phyloP scores from a whole-genome alignment of 2,113 vertebrate species.

The Trogon melanurus region DNA sequence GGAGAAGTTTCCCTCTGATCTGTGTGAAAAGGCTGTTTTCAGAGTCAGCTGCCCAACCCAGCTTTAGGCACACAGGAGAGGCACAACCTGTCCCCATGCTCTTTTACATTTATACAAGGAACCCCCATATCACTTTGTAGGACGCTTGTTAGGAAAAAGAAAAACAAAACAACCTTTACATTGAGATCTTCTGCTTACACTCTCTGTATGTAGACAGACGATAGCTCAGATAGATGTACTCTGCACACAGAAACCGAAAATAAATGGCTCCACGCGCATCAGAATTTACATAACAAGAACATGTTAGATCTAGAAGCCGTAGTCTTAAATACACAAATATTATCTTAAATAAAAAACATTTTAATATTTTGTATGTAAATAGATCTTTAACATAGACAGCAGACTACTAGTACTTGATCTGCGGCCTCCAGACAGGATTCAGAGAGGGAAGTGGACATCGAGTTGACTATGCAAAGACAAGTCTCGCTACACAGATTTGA shows the following conservation, averaged over 20 bases:
- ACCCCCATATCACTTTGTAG: background rate
- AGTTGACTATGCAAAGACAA: constrained; percentile 41
- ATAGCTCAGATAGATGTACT: background rate
- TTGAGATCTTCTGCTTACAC: background rate
- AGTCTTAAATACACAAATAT: constrained; percentile 23
- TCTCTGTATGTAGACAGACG: background rate
- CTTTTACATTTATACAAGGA: background rate
- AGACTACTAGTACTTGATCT: constrained; percentile 14
- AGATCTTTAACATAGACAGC: constrained; percentile 12
- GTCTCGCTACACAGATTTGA: background rate
- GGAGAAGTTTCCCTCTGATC: background rate
- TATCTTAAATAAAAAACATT: constrained; percentile 6
- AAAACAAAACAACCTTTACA: background rate
- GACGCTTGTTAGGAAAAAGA: background rate
- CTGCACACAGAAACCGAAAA: background rate
- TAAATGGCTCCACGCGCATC: background rate
- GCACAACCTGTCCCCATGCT: background rate
- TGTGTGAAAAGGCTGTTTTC: rapidly evolving
- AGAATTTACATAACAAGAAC: constrained; percentile 9
- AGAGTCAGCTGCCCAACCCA: background rate
- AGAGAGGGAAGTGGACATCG: background rate
- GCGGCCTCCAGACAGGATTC: background rate
- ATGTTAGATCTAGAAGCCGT: background rate
- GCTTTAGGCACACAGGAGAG: background rate
- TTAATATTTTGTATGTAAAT: constrained; percentile 56